Conservation (phyloP, 2,888 invertebrate genomes). For the Norana najaformis region DNA sequence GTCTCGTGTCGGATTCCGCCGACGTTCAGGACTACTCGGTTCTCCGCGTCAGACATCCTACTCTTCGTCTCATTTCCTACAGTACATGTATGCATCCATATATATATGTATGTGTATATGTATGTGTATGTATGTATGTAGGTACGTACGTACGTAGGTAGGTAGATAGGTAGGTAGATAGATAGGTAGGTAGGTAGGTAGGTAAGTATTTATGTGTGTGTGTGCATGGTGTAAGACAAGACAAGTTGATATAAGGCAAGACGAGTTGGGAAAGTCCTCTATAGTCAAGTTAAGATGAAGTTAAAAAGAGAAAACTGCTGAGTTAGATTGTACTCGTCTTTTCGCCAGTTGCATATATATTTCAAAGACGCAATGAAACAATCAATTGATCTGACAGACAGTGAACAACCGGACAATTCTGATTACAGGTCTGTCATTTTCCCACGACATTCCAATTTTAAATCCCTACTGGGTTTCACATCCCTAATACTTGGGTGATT, state of each 20-base stretch:
- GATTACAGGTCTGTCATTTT: background rate
- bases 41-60: constrained; percentile 25
- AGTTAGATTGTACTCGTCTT: no score
- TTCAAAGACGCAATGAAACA: background rate
- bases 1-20: constrained; percentile 25
- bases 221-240: no score
- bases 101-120: background rate
- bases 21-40: constrained; percentile 27
- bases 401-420: background rate
- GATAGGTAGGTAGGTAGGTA: no score
- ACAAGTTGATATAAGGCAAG: no score
- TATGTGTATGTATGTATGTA: background rate
- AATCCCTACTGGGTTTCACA: background rate
- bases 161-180: no score
- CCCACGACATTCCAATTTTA: background rate
- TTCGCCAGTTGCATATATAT: no score
- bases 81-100: no score
- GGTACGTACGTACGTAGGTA: background rate
- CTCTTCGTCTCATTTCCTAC: background rate
- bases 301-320: no score
- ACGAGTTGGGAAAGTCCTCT: no score
- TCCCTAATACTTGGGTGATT: background rate
- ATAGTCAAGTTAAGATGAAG: no score
- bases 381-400: background rate
- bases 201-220: no score